phyloP scores from a whole-genome alignment of 2,113 vertebrate genomes.

The Rhinolophus ferrumequinum region DNA sequence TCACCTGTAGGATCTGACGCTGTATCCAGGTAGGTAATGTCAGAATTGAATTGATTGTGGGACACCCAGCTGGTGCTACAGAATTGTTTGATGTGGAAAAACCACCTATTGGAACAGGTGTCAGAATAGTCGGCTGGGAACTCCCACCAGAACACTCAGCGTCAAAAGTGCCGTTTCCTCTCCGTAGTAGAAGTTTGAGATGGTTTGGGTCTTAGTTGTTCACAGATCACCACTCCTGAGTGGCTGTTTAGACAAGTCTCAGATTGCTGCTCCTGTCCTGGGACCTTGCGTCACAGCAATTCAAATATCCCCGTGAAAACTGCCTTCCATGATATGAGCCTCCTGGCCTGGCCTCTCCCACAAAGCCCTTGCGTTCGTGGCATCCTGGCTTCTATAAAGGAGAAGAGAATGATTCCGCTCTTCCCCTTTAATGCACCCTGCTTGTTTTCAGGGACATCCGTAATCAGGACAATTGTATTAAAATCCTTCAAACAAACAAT shows the following conservation, averaged over 20 bases:
- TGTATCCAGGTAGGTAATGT: not conserved
- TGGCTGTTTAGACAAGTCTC: not conserved
- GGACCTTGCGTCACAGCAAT: not conserved
- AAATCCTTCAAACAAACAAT: constrained; percentile 54
- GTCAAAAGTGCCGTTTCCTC: not conserved
- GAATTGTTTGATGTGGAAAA: not conserved
- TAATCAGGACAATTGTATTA: not conserved
- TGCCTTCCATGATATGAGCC: accelerated
- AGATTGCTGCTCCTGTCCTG: not conserved
- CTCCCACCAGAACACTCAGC: accelerated
- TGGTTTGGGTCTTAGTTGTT: not conserved
- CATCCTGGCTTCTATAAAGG: accelerated
- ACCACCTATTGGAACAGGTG: accelerated
- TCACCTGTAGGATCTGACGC: no score
- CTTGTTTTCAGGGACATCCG: not conserved
- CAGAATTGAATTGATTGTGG: not conserved
- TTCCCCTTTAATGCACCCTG: not conserved
- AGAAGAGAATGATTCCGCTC: not conserved
- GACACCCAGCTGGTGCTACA: not conserved
- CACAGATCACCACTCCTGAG: not conserved
- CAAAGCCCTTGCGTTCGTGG: accelerated
- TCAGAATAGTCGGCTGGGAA: not conserved
- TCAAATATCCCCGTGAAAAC: no score
- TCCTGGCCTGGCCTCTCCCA: no score
- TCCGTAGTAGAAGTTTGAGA: not conserved